Percentiles rank a stretch among this genome's conserved stretches.
These are phyloP conservation scores for Leucoma salicis DNA, from an alignment of 2,888 invertebrate genomes.

Conservation along the genomic window DNA sequence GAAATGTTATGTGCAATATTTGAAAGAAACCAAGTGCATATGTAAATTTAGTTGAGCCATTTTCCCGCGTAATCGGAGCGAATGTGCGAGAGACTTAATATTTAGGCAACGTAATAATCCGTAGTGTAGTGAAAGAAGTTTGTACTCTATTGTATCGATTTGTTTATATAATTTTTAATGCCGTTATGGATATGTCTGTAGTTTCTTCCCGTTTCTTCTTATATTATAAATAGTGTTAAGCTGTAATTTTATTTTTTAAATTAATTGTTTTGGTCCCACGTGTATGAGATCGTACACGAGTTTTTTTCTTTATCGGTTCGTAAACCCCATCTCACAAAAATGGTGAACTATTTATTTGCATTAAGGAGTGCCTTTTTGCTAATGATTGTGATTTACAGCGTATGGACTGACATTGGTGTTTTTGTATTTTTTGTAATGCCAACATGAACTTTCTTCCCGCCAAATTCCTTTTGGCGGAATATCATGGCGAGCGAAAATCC, in stretches of 20 bases:
- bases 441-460: conserved; percentile 33
- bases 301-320: conserved; percentile 33
- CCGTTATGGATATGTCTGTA: conserved; percentile 55
- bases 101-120: conserved; percentile 45
- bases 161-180: conserved; percentile 45
- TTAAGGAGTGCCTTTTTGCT: conserved; percentile 70
- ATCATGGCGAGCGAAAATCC: neutral
- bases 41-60: conserved; percentile 40
- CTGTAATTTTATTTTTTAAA: conserved; percentile 38
- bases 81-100: conserved; percentile 41
- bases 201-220: conserved; percentile 66
- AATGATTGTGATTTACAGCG: conserved; percentile 53
- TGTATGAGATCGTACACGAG: conserved; percentile 42
- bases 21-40: conserved; percentile 50
- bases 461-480: neutral
- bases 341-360: conserved; percentile 48
- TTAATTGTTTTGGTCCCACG: conserved; percentile 34
- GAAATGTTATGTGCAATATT: conserved; percentile 64
- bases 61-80: conserved; percentile 42
- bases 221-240: conserved; percentile 50
- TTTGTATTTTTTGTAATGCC: conserved; percentile 63
- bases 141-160: conserved; percentile 43
- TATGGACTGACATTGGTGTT: conserved; percentile 65
- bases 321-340: conserved; percentile 1
- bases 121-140: conserved; percentile 39